Evolutionary conservation across 2,797 vertebrate species (phyloP).

Genomic region (Tolypeutes matacus): DNA sequence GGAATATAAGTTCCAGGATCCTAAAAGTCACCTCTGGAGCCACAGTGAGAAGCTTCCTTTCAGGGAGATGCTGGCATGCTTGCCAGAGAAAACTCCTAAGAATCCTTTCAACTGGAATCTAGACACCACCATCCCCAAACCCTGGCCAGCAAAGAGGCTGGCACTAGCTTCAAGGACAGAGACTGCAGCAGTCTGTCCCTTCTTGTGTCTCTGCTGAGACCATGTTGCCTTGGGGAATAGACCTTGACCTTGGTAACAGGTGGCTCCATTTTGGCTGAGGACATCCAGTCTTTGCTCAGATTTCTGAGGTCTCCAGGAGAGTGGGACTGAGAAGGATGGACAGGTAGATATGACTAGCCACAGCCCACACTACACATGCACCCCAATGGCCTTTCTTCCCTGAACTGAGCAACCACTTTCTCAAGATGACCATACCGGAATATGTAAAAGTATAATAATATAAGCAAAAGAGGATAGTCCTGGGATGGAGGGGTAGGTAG

Average conservation of each 20-base stretch:
- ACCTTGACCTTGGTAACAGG: background rate
- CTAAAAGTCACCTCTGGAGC: background rate
- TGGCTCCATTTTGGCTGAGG: background rate
- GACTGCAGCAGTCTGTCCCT: background rate
- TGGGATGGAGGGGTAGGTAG: background rate
- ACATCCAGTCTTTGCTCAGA: slow-evolving; percentile 6
- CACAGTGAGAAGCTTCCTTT: background rate
- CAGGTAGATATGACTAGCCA: background rate
- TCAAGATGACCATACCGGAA: background rate
- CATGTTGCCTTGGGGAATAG: background rate
- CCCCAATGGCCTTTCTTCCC: background rate
- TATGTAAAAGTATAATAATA: background rate
- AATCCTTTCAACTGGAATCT: background rate
- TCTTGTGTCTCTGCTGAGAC: slow-evolving; percentile 16
- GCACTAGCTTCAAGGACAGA: background rate
- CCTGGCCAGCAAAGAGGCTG: background rate
- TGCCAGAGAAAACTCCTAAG: background rate
- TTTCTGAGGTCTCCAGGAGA: background rate
- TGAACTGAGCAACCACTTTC: background rate
- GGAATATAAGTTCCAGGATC: background rate
- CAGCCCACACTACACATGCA: background rate
- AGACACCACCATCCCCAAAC: background rate
- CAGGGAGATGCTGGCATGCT: background rate
- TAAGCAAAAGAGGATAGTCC: background rate
- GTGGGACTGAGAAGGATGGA: background rate